A percentile compares a stretch with the other conserved stretches of the same genome.
Conservation (phyloP, 2,113 vertebrate species). For the Indri indri region DNA sequence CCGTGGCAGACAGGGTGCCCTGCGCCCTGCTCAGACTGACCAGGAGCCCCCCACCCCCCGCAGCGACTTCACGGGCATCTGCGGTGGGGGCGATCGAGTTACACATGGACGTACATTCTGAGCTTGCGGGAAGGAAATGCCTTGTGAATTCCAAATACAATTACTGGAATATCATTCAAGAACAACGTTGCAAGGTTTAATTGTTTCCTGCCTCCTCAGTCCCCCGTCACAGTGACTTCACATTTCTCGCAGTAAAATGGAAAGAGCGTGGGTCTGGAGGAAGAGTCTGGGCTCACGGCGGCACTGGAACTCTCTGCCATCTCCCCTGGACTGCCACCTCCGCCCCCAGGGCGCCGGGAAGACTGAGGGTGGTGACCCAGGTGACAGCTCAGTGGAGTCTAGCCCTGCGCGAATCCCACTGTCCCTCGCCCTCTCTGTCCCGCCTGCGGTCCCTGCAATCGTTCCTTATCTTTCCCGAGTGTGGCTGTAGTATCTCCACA, state of each 20-base stretch:
- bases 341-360: neutral
- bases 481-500: no score
- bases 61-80: neutral
- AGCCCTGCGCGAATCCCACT: fast-evolving
- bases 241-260: neutral
- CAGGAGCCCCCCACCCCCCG: fast-evolving
- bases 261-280: neutral
- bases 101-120: neutral
- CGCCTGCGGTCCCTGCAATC: neutral
- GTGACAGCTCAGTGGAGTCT: neutral
- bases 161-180: neutral
- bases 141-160: slow-evolving; percentile 11
- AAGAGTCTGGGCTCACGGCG: neutral
- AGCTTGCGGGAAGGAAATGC: neutral
- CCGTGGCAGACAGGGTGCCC: no score
- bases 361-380: neutral
- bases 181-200: neutral
- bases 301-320: neutral
- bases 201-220: neutral
- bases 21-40: neutral
- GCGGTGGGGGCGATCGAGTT: fast-evolving
- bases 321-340: fast-evolving
- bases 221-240: neutral
- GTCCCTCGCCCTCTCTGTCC: fast-evolving
- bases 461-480: neutral